These are phyloP conservation scores for Drosophila peninsularis DNA, from an alignment of 2,888 invertebrate species.

Conservation along the genomic window DNA sequence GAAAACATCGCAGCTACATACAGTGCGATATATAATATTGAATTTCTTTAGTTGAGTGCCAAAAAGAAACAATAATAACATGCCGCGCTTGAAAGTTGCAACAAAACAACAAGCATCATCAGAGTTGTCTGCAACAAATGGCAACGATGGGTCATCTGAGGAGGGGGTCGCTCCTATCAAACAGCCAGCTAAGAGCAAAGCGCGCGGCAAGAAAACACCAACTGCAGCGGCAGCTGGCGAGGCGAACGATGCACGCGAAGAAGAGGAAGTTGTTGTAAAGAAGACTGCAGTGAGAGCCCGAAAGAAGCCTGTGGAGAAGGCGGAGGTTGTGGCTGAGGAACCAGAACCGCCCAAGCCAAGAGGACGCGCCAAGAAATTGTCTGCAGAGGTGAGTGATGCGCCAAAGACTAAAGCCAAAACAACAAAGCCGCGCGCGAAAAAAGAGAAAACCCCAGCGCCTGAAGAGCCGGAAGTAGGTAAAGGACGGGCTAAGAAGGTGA, in stretches of 20 bases:
- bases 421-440: conserved; percentile 38
- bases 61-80: conserved; percentile 28
- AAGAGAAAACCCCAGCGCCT: conserved; percentile 20
- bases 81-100: conserved; percentile 69
- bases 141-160: conserved; percentile 28
- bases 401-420: conserved; percentile 12
- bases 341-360: conserved; percentile 31
- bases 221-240: conserved; percentile 17
- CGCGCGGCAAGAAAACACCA: conserved; percentile 52
- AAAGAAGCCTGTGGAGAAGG: conserved; percentile 16
- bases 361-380: conserved; percentile 43
- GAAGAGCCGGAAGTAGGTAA: conserved; percentile 9
- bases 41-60: not conserved
- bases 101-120: conserved; percentile 48
- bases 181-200: conserved; percentile 53
- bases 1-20: not conserved
- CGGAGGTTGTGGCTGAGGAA: conserved; percentile 8
- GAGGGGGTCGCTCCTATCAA: conserved; percentile 17
- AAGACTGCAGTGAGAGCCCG: conserved; percentile 25
- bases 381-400: conserved; percentile 20
- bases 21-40: not conserved
- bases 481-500: conserved; percentile 41
- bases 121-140: conserved; percentile 46
- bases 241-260: conserved; percentile 5
- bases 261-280: conserved; percentile 14